Evolutionary conservation across 2,888 invertebrate genomes (phyloP).

Genomic region (Gordius sp.): DNA sequence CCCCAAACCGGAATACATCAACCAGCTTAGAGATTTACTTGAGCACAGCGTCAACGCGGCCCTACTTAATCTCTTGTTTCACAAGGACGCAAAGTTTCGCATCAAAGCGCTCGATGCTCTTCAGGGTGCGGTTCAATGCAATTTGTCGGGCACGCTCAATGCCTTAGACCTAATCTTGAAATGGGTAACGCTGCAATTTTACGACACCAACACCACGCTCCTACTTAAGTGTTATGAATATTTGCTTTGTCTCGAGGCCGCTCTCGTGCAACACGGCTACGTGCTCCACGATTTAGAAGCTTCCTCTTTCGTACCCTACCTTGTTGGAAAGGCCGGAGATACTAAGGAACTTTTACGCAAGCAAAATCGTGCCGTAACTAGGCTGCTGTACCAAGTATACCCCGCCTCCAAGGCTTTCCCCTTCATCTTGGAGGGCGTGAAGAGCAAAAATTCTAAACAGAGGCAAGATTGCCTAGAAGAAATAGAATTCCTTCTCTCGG

Average conservation of each 20-base stretch:
- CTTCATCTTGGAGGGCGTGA: conserved; percentile 70
- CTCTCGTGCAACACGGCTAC: conserved; percentile 47
- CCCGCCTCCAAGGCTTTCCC: conserved; percentile 62
- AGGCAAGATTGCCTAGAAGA: conserved; percentile 82
- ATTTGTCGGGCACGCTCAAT: no score
- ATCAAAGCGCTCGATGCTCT: conserved; percentile 12
- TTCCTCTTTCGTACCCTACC: conserved; percentile 68
- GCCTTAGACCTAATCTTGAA: conserved; percentile 81
- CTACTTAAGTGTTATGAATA: conserved; percentile 79
- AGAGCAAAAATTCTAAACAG: conserved; percentile 83
- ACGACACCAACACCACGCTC: conserved; percentile 92
- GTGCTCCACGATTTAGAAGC: conserved; percentile 69
- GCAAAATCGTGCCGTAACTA: conserved; percentile 56
- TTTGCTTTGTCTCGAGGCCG: no score
- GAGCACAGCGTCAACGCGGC: no score
- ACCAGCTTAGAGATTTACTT: no score
- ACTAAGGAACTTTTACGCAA: conserved; percentile 47
- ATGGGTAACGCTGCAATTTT: conserved; percentile 82
- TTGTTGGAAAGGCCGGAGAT: conserved; percentile 51
- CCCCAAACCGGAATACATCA: no score
- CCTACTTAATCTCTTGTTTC: no score
- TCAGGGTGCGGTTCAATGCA: no score
- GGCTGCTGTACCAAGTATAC: conserved; percentile 55
- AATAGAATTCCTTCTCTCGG: conserved; percentile 56
- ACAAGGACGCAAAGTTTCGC: no score